A percentile compares a stretch with the other conserved stretches of the same genome.
Evolutionary conservation across 2,888 invertebrate species (phyloP).

Genomic region (Synergus gifuensis): DNA sequence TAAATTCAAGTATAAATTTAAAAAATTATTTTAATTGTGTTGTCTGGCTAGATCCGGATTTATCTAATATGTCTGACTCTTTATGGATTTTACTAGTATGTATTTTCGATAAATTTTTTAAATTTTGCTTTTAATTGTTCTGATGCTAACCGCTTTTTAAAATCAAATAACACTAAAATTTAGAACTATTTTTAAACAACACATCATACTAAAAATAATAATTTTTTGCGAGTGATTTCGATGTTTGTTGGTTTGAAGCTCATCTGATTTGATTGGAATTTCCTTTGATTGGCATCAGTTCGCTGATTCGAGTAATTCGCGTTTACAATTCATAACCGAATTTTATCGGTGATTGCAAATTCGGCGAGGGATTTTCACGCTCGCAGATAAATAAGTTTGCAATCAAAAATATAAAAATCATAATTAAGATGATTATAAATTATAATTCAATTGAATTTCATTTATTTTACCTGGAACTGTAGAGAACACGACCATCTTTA

Average conservation of each 20-base stretch:
- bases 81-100: not conserved
- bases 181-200: not conserved
- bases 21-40: too few species aligned
- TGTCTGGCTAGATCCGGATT: not conserved
- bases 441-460: not conserved
- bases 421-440: not conserved
- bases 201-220: not conserved
- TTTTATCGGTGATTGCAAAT: constrained; percentile 15
- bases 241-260: not conserved
- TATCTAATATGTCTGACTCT: not conserved
- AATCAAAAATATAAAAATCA: not conserved
- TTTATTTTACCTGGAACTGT: constrained; percentile 84
- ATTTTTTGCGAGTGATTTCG: not conserved
- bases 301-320: constrained; percentile 17
- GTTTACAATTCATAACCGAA: constrained; percentile 28
- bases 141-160: too few species aligned
- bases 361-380: not conserved
- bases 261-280: constrained; percentile 12
- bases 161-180: not conserved
- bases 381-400: not conserved
- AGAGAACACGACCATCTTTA: constrained; percentile 86
- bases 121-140: too few species aligned
- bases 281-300: constrained; percentile 30
- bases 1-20: too few species aligned
- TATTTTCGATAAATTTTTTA: too few species aligned